Conservation (phyloP, 2,888 invertebrate species). For the Sinotaia quadrata region DNA sequence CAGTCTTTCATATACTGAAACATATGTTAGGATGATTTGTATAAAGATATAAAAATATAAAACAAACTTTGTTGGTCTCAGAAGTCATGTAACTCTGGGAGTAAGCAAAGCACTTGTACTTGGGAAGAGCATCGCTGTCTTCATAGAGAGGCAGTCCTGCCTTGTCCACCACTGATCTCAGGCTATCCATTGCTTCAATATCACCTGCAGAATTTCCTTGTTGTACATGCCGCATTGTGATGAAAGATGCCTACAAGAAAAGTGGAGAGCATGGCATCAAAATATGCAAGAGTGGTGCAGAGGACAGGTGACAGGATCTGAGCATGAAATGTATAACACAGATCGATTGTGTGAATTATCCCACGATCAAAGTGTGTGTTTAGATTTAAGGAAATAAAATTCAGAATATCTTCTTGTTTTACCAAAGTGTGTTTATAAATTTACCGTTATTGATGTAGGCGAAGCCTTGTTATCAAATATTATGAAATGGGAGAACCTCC, state of each 20-base stretch:
- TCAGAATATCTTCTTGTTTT: no score
- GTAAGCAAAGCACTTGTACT: slow-evolving; percentile 56
- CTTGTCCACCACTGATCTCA: slow-evolving; percentile 49
- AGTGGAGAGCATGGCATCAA: background rate
- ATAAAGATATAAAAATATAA: no score
- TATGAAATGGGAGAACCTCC: slow-evolving; percentile 44
- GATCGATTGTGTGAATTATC: no score
- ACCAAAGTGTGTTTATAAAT: no score
- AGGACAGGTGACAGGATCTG: background rate
- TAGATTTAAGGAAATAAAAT: background rate
- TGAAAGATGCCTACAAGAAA: slow-evolving; percentile 50
- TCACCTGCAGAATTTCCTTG: slow-evolving; percentile 48
- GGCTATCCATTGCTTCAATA: slow-evolving; percentile 55
- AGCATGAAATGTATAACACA: no score
- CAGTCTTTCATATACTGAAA: no score
- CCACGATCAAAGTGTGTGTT: background rate
- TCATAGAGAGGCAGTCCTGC: slow-evolving; percentile 39
- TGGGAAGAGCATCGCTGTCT: slow-evolving; percentile 40
- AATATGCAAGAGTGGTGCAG: background rate
- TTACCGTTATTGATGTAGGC: slow-evolving; percentile 32
- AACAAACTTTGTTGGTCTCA: slow-evolving; percentile 59
- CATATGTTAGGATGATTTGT: no score
- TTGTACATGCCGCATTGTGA: slow-evolving; percentile 50
- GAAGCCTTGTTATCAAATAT: slow-evolving; percentile 38
- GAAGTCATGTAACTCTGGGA: slow-evolving; percentile 53